A percentile compares a stretch with the other conserved stretches of the same genome.
phyloP scores from a whole-genome alignment of 2,888 invertebrate species.

The Drosophila bunnanda region DNA sequence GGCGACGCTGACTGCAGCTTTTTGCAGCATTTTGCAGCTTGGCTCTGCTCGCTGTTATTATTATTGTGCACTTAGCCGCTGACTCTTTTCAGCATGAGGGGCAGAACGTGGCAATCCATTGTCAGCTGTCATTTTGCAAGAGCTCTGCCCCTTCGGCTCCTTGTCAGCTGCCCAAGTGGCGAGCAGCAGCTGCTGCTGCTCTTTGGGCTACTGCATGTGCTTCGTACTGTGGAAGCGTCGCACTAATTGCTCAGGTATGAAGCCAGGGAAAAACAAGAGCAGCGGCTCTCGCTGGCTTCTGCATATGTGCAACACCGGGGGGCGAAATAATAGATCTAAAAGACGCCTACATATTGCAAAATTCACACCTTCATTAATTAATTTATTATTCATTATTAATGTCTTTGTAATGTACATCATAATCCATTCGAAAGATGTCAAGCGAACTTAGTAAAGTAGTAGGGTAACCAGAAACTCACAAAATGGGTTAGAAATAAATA shows the following conservation, averaged over 20 bases:
- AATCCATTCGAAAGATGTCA: neutral
- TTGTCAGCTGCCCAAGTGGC: slow-evolving; percentile 45
- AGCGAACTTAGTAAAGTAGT: neutral
- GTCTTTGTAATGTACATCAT: neutral
- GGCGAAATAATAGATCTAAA: slow-evolving; percentile 1
- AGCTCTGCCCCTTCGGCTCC: slow-evolving; percentile 32
- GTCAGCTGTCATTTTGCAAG: slow-evolving; percentile 56
- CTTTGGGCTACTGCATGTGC: slow-evolving; percentile 39
- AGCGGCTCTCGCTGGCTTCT: slow-evolving; percentile 10
- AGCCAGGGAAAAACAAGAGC: slow-evolving; percentile 52
- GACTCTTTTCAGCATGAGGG: slow-evolving; percentile 1
- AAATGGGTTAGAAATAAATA: neutral
- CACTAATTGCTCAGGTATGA: slow-evolving; percentile 76
- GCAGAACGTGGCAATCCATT: slow-evolving; percentile 39
- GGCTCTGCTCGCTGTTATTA: slow-evolving; percentile 8
- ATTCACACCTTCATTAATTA: no score
- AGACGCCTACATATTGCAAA: no score
- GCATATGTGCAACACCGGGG: slow-evolving; percentile 13
- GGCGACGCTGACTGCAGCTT: slow-evolving; percentile 65
- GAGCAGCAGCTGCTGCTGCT: slow-evolving; percentile 43
- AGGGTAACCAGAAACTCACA: neutral
- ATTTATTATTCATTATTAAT: no score
- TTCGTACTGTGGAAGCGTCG: slow-evolving; percentile 48
- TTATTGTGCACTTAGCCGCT: slow-evolving; percentile 31
- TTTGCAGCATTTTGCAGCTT: slow-evolving; percentile 18